Conservation (phyloP, 2,888 invertebrate species). For the Tachina lurida region DNA sequence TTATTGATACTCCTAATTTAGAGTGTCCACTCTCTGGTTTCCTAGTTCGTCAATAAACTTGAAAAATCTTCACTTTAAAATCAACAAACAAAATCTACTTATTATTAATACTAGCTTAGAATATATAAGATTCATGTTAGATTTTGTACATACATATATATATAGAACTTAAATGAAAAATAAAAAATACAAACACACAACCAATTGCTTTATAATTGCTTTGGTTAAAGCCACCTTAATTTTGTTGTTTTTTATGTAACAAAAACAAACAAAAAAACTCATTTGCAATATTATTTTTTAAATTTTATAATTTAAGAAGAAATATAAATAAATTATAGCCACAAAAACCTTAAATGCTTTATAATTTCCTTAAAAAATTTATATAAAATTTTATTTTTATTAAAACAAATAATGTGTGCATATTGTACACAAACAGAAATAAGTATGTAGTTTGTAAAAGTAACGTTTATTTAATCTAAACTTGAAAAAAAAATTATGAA, state of each 20-base stretch:
- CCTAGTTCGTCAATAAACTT: no score
- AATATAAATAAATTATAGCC: conserved; percentile 9
- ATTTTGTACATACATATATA: conserved; percentile 14
- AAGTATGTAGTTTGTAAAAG: conserved; percentile 12
- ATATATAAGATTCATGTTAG: conserved; percentile 1
- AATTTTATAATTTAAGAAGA: conserved; percentile 22
- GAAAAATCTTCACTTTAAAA: no score
- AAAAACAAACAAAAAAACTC: conserved; percentile 19
- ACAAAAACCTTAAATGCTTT: conserved; percentile 31
- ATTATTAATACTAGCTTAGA: no score
- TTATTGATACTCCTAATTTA: no score
- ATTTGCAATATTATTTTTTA: conserved; percentile 69
- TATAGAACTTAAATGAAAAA: conserved; percentile 11
- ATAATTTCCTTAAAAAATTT: conserved; percentile 46
- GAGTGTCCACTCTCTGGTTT: no score
- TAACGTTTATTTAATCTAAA: neutral
- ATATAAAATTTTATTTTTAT: conserved; percentile 15
- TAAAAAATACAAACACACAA: neutral
- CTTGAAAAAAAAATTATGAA: conserved; percentile 5
- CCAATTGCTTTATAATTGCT: conserved; percentile 4
- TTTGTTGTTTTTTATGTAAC: conserved; percentile 22
- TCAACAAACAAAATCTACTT: no score
- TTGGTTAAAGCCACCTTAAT: conserved; percentile 36
- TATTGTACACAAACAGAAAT: conserved; percentile 64
- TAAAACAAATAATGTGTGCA: conserved; percentile 46